A percentile compares a stretch with the other conserved stretches of the same genome.
These are phyloP conservation scores for Mactromeris polynyma DNA, from an alignment of 2,888 invertebrate species.

Conservation along the genomic window DNA sequence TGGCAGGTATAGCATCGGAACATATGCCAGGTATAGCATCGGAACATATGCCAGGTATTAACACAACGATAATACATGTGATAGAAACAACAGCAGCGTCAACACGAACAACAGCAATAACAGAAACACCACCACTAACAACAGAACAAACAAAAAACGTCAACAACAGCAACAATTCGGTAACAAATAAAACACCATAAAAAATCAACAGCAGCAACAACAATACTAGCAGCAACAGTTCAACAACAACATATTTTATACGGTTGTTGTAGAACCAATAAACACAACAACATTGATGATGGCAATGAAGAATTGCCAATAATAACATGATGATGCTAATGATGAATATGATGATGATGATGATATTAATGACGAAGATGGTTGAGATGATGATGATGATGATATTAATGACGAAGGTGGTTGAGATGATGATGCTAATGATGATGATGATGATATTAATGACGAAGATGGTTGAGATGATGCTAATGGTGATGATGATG, in stretches of 20 bases:
- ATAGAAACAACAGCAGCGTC: not conserved
- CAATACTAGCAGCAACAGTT: not conserved
- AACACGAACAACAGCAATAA: not conserved
- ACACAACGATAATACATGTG: too few species aligned
- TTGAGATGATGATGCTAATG: not conserved
- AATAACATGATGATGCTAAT: not conserved
- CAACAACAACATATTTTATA: not conserved
- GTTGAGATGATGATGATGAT: too few species aligned
- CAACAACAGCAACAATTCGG: too few species aligned
- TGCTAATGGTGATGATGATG: not conserved
- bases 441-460: not conserved
- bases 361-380: too few species aligned
- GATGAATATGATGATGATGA: too few species aligned
- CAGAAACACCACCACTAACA: not conserved
- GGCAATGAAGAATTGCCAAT: not conserved
- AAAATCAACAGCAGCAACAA: not conserved
- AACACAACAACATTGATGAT: not conserved
- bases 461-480: not conserved
- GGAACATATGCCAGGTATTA: too few species aligned
- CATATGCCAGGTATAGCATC: too few species aligned
- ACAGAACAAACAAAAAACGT: not conserved
- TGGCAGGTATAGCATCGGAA: too few species aligned
- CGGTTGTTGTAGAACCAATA: not conserved
- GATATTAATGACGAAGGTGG: too few species aligned
- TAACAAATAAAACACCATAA: too few species aligned